Conservation (phyloP, 1,140 invertebrate genomes). For the Temnothorax curvispinosus region DNA sequence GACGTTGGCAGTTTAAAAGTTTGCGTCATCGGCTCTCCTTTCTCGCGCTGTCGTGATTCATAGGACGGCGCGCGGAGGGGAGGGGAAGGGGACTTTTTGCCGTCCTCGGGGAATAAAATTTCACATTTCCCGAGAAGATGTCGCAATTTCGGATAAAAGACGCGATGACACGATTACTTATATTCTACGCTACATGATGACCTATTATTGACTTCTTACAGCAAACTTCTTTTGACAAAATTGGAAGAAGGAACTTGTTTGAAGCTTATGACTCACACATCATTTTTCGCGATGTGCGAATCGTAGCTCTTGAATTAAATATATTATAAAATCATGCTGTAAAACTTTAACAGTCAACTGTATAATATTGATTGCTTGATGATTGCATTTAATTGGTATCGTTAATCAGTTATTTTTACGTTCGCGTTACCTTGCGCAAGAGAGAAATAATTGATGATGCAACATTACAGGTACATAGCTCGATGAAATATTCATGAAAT, state of each 20-base stretch:
- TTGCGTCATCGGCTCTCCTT: conserved; percentile 32
- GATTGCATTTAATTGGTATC: neutral
- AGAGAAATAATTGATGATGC: conserved; percentile 55
- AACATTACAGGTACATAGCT: conserved; percentile 4
- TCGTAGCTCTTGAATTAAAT: neutral
- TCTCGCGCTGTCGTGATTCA: conserved; percentile 47
- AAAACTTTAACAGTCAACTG: conserved; percentile 3
- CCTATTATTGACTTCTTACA: conserved; percentile 40
- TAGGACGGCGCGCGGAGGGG: neutral
- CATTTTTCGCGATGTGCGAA: neutral
- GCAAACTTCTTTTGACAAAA: neutral
- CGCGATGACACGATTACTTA: conserved; percentile 32
- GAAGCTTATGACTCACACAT: neutral
- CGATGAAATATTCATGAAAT: conserved; percentile 56
- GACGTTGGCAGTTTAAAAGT: conserved; percentile 55
- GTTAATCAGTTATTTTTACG: conserved; percentile 45
- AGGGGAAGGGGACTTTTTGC: neutral
- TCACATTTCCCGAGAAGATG: conserved; percentile 25
- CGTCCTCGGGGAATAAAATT: conserved; percentile 27
- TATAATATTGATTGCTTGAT: neutral
- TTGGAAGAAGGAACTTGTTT: neutral
- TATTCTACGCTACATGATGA: conserved; percentile 11
- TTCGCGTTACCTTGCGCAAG: neutral
- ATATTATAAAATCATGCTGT: neutral
- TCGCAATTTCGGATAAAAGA: conserved; percentile 49